Evolutionary conservation across 2,113 vertebrate species (phyloP).

Genomic region (Salvelinus alpinus): DNA sequence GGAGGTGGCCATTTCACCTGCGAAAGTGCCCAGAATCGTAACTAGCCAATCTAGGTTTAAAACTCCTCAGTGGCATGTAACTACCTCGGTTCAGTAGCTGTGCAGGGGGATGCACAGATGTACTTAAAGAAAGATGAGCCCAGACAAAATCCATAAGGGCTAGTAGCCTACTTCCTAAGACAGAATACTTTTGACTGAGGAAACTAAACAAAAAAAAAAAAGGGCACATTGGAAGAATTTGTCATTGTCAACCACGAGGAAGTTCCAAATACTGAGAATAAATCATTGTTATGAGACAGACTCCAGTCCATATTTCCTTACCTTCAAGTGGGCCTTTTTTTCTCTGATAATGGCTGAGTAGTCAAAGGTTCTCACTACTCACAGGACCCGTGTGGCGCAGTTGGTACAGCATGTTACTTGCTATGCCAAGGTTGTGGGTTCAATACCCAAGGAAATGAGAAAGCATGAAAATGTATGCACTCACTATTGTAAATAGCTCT

Average conservation of each 20-base stretch:
- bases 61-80: neutral
- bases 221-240: conserved; percentile 49
- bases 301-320: neutral
- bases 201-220: conserved; percentile 54
- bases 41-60: conserved; percentile 10
- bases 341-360: neutral
- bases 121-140: conserved; percentile 3
- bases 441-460: too few relatives aligned
- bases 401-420: too few relatives aligned
- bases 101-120: neutral
- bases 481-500: too few relatives aligned
- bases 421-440: too few relatives aligned
- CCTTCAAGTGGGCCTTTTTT: neutral
- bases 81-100: neutral
- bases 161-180: conserved; percentile 66
- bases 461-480: too few relatives aligned
- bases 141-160: conserved; percentile 50
- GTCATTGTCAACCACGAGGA: conserved; percentile 67
- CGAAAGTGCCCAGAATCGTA: conserved; percentile 6
- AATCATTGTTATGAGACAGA: conserved; percentile 34
- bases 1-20: neutral
- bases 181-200: conserved; percentile 33
- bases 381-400: too few relatives aligned
- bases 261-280: conserved; percentile 46
- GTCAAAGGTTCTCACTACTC: too few relatives aligned